Conservation (phyloP, 1,140 invertebrate species). For the Drosophila kurseongensis region DNA sequence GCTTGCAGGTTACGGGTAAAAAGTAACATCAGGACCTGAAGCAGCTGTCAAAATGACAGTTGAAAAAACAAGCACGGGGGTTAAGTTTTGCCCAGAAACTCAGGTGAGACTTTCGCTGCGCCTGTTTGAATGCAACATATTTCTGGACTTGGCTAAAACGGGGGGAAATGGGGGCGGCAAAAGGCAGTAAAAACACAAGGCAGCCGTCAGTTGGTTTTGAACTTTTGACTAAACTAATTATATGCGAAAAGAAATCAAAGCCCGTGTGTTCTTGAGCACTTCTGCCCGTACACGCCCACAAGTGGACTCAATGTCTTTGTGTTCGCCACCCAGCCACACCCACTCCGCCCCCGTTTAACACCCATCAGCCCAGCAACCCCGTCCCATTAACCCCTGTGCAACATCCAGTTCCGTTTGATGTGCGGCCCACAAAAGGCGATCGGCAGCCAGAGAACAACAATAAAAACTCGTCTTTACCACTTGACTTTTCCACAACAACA, state of each 20-base stretch:
- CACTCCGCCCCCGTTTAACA: not conserved
- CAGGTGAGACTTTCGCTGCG: conserved; percentile 55
- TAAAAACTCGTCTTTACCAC: conserved; percentile 20
- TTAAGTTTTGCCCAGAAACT: conserved; percentile 5
- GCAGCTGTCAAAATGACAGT: conserved; percentile 81
- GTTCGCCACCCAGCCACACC: not conserved
- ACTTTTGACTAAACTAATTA: conserved; percentile 77
- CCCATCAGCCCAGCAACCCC: not conserved
- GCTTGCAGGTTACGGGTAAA: conserved; percentile 27
- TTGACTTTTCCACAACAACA: conserved; percentile 29
- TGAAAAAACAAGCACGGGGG: conserved; percentile 63
- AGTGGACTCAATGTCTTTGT: conserved; percentile 42
- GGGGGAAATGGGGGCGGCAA: no score
- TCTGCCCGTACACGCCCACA: conserved; percentile 66
- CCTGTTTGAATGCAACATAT: conserved; percentile 50
- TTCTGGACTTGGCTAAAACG: conserved; percentile 39
- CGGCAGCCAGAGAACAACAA: conserved; percentile 34
- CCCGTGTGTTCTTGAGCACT: conserved; percentile 45
- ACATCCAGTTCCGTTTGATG: conserved; percentile 54
- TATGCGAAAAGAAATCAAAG: conserved; percentile 67
- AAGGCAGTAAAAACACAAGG: conserved; percentile 8
- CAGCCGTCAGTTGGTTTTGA: conserved; percentile 36
- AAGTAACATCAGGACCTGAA: conserved; percentile 27
- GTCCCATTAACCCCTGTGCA: not conserved
- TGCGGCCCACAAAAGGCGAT: conserved; percentile 52